A percentile compares a stretch with the other conserved stretches of the same genome.
These are phyloP conservation scores for Spondyliosoma cantharus DNA, from an alignment of 2,797 vertebrate genomes.

Conservation along the genomic window DNA sequence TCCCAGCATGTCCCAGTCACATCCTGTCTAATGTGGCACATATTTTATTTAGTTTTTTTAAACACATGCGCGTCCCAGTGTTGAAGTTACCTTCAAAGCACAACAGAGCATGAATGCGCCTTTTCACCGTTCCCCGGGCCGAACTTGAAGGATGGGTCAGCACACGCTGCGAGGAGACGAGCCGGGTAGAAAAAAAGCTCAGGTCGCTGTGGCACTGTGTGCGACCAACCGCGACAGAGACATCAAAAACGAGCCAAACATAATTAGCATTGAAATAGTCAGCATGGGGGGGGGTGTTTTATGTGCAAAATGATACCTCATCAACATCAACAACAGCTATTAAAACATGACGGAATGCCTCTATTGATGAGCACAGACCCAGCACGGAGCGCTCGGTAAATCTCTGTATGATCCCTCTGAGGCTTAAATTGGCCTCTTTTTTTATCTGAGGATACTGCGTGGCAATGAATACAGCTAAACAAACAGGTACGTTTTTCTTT, in stretches of 20 bases:
- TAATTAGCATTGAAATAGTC: constrained; percentile 74
- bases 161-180: constrained; percentile 17
- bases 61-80: constrained; percentile 18
- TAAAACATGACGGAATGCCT: constrained; percentile 52
- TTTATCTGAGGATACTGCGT: neutral
- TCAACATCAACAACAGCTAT: constrained; percentile 67
- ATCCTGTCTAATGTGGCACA: neutral
- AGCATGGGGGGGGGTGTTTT: constrained; percentile 68
- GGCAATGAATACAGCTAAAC: constrained; percentile 29
- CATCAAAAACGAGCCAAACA: constrained; percentile 62
- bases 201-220: constrained; percentile 14
- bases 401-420: constrained; percentile 46
- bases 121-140: constrained; percentile 16
- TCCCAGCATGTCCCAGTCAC: constrained; percentile 34
- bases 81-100: constrained; percentile 35
- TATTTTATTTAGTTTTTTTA: constrained; percentile 19
- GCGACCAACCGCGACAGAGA: constrained; percentile 59
- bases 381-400: constrained; percentile 48
- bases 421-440: constrained; percentile 27
- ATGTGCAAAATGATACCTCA: constrained; percentile 72
- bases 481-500: constrained; percentile 22
- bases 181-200: constrained; percentile 22
- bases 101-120: constrained; percentile 6
- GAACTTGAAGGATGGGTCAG: constrained; percentile 44
- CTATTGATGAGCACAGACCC: constrained; percentile 53